Conservation (phyloP, 2,888 invertebrate genomes). For the Spodoptera littoralis region DNA sequence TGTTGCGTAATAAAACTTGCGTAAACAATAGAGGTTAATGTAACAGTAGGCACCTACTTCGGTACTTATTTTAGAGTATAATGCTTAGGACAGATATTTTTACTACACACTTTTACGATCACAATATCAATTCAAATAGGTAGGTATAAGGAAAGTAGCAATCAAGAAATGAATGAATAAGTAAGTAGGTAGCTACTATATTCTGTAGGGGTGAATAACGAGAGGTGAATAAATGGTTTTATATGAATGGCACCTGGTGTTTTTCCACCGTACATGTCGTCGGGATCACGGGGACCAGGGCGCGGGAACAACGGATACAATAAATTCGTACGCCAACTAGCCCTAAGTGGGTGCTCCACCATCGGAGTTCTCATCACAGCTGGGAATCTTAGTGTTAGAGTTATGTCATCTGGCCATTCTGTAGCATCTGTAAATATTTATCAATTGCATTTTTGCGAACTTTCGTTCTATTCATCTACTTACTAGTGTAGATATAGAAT, state of each 20-base stretch:
- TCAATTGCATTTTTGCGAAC: too few species aligned
- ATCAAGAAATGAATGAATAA: slow-evolving; percentile 5
- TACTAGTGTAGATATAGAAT: too few species aligned
- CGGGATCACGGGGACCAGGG: slow-evolving; percentile 91
- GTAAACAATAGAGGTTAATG: too few species aligned
- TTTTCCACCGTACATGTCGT: slow-evolving; percentile 81
- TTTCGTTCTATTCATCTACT: too few species aligned
- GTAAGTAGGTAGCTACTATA: slow-evolving; percentile 1
- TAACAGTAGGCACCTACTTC: too few species aligned
- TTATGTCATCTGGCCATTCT: slow-evolving; percentile 86
- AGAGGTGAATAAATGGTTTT: not conserved
- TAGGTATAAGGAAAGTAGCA: too few species aligned
- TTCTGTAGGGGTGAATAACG: not conserved
- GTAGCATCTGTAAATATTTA: slow-evolving; percentile 70
- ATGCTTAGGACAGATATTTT: too few species aligned
- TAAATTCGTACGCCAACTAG: slow-evolving; percentile 92
- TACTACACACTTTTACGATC: too few species aligned
- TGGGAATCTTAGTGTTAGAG: slow-evolving; percentile 90
- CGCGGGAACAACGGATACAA: slow-evolving; percentile 91
- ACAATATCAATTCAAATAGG: too few species aligned
- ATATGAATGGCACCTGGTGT: slow-evolving; percentile 86
- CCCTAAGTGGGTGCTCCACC: slow-evolving; percentile 79
- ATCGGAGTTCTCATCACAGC: slow-evolving; percentile 89
- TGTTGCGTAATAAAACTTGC: too few species aligned
- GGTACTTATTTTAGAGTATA: too few species aligned